Evolutionary conservation across 2,113 vertebrate genomes (phyloP), one percentile per base, ranked within the genome.

Genomic region (Halcyon senegalensis): DNA sequence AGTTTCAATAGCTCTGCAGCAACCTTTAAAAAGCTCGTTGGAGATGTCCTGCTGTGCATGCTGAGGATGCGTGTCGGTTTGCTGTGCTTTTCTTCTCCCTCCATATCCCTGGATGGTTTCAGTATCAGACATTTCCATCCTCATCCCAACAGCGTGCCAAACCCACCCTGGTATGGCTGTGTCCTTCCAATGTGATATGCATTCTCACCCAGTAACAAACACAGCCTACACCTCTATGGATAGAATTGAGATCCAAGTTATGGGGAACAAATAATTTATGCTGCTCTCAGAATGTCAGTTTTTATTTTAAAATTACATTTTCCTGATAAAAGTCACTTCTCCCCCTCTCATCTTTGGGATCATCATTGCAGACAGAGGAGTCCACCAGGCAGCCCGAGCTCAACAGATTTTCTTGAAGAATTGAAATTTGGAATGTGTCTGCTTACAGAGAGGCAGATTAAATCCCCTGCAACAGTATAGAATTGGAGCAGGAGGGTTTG

Each of bases 301-400:
- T 68, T 68, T 33, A 5, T 75, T 68, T 75, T 16, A 35, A 37
- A 84, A 27, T 6, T 23, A 1, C 4, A 3, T 31, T 81, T 62
- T 41, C 11, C 31, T 55, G 28, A 59, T 72, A 91, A 56, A 5
- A 5, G 7, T 46, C 17, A 1, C 72, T 58, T 41, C 16, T 69
- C 3, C 16, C 4, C 3, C 2, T 30, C 43, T 59, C 0, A 0
- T 60, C 4, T 56, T 46, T 44, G 33, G 33, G 19, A 55, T 19
- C 48, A 50, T 51, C 24, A 3, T 3, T 58, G n/a, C 17, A 79
- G 50, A 13, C 8, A 87, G 44, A 81, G 28, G 41, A 70, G 11
- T 56, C 10, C 73, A 55, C 4, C 44, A 30, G 15, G 33, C 53
- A 69, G 74, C 11, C 39, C 58, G 53, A 76, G 62, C 30, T 25